Percentiles rank a stretch among this genome's conserved stretches.
Evolutionary conservation across 2,797 vertebrate genomes (phyloP).

Genomic region (Okamejei kenojei): DNA sequence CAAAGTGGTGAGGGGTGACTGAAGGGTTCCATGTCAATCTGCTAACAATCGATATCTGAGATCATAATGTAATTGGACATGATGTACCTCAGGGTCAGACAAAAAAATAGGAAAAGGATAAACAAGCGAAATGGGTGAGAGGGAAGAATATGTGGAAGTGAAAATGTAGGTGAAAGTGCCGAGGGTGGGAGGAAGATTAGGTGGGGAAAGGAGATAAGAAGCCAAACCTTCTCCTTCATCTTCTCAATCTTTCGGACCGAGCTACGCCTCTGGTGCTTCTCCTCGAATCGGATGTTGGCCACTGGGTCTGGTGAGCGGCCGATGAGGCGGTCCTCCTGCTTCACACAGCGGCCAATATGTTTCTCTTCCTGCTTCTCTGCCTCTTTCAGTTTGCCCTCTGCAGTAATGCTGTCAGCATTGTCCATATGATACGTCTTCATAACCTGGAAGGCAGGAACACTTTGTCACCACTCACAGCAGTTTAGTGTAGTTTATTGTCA

Average conservation of each 20-base stretch:
- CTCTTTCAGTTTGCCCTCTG: constrained; percentile 95
- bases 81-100: too few species aligned
- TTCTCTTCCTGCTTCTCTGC: constrained; percentile 98
- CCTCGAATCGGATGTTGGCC: constrained; percentile 76
- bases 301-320: constrained; percentile 87
- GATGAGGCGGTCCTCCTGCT: constrained; percentile 84
- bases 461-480: neutral
- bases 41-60: neutral
- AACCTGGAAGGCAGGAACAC: constrained; percentile 63
- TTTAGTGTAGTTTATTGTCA: too few species aligned
- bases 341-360: constrained; percentile 86
- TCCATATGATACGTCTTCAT: constrained; percentile 99
- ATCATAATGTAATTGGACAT: neutral
- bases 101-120: too few species aligned
- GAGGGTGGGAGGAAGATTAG: neutral
- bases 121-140: too few species aligned
- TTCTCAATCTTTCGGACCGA: constrained; percentile 97
- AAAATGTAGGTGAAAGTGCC: neutral
- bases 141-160: too few species aligned
- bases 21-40: neutral
- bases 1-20: neutral
- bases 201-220: too few species aligned
- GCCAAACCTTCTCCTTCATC: constrained; percentile 93
- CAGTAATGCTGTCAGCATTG: constrained; percentile 95
- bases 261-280: constrained; percentile 88